phyloP scores from a whole-genome alignment of 2,113 vertebrate species.

The Rousettus leschenaultii region DNA sequence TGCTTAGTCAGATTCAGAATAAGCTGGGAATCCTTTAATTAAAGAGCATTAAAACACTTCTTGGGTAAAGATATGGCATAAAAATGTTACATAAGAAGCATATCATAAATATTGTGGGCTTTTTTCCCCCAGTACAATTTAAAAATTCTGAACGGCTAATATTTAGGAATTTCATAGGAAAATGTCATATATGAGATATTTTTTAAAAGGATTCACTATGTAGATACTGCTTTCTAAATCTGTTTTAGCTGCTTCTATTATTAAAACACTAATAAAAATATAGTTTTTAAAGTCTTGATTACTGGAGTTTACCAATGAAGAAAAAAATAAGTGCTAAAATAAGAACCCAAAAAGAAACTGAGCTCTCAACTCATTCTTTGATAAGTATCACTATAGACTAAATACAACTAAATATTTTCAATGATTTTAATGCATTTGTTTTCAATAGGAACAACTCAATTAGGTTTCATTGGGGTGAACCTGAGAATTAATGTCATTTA shows the following conservation, averaged over 20 bases:
- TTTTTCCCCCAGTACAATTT: neutral
- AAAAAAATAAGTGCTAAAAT: neutral
- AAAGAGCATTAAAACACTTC: neutral
- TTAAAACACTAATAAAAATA: neutral
- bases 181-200: neutral
- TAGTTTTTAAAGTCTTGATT: neutral
- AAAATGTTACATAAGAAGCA: neutral
- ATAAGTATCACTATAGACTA: neutral
- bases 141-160: neutral
- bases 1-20: slow-evolving; percentile 17
- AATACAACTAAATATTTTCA: neutral
- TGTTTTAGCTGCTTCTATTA: slow-evolving; percentile 19
- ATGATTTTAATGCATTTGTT: neutral
- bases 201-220: neutral
- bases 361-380: neutral
- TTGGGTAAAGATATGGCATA: neutral
- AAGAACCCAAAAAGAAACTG: neutral
- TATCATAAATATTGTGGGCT: neutral
- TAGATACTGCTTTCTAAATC: neutral
- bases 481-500: neutral
- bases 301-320: neutral
- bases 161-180: neutral
- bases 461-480: neutral
- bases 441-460: slow-evolving; percentile 6
- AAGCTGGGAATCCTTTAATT: neutral